A percentile compares a stretch with the other conserved stretches of the same genome.
Conservation (phyloP, 2,797 vertebrate species). For the Lophura swinhoii region DNA sequence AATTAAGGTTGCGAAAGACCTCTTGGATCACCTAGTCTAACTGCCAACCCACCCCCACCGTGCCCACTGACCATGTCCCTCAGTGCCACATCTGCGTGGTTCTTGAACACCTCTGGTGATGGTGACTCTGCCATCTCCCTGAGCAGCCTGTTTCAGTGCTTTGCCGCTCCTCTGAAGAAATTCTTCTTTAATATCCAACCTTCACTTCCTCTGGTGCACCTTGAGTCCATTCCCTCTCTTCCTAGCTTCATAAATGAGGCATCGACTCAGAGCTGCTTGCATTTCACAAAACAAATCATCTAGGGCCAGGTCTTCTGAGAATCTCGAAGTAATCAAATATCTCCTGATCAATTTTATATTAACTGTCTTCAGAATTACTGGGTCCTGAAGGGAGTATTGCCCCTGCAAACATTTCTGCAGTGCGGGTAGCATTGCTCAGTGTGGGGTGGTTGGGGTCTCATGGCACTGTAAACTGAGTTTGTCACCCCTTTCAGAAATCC, state of each 20-base stretch:
- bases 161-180: no score
- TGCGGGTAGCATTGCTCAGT: background rate
- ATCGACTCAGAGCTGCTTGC: background rate
- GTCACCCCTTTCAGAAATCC: background rate
- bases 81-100: no score
- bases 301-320: background rate
- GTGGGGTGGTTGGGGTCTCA: background rate
- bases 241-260: background rate
- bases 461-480: background rate
- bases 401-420: background rate
- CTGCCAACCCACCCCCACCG: no score
- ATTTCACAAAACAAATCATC: background rate
- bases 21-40: no score
- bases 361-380: background rate
- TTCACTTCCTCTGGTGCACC: no score
- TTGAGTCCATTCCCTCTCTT: no score
- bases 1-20: no score
- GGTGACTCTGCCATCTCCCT: no score
- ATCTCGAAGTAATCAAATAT: background rate
- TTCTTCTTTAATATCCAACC: no score
- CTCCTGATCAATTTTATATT: background rate
- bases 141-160: no score
- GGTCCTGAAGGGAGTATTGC: background rate
- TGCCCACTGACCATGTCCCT: no score
- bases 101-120: no score